Percentiles rank a stretch among this genome's conserved stretches.
phyloP scores from a whole-genome alignment of 2,113 vertebrate genomes.

The Cinclus mexicanus region DNA sequence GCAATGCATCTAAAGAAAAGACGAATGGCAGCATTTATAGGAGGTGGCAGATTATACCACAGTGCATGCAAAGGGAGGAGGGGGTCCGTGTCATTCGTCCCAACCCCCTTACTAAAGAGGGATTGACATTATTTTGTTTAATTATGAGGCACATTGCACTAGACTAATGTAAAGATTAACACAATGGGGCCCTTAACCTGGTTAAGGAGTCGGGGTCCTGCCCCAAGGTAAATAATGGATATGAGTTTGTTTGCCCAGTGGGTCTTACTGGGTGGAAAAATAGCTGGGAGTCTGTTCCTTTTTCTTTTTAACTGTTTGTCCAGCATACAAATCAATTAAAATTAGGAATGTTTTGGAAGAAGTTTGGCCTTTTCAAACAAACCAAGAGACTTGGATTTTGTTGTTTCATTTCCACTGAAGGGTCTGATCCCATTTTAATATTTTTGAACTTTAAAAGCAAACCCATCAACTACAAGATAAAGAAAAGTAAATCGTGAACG shows the following conservation, averaged over 20 bases:
- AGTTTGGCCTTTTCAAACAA: not conserved
- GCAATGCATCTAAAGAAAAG: conserved; percentile 38
- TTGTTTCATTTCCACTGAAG: not conserved
- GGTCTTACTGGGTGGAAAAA: not conserved
- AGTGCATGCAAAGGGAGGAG: not conserved
- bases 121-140: conserved; percentile 13
- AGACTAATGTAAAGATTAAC: conserved; percentile 23
- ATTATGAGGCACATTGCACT: not conserved
- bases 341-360: not conserved
- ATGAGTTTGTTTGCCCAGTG: not conserved
- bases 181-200: conserved; percentile 15
- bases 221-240: conserved; percentile 14
- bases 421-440: not conserved
- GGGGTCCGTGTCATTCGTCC: not conserved
- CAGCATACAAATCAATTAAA: not conserved
- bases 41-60: not conserved
- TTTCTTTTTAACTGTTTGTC: not conserved
- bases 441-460: not conserved
- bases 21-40: conserved; percentile 35
- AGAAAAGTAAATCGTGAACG: not conserved
- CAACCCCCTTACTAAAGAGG: not conserved
- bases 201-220: conserved; percentile 6
- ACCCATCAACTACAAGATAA: not conserved
- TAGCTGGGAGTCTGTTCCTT: not conserved
- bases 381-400: not conserved